A percentile compares a stretch with the other conserved stretches of the same genome.
Evolutionary conservation across 2,888 invertebrate species (phyloP).

Genomic region (Blera fallax): DNA sequence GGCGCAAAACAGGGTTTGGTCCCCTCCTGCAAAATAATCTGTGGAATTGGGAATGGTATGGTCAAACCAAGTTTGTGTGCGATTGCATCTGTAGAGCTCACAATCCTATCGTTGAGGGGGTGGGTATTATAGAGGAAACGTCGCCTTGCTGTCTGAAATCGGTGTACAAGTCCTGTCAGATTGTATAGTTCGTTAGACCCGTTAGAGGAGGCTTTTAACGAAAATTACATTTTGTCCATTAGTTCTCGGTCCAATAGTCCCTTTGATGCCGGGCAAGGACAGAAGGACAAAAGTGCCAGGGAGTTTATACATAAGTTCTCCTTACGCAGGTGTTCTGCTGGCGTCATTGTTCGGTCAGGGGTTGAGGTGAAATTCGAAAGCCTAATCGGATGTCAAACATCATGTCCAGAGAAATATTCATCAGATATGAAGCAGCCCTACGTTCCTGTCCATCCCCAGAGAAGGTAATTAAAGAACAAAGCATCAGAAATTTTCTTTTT

Average conservation of each 20-base stretch:
- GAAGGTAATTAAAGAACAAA: conserved; percentile 38
- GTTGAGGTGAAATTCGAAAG: background rate
- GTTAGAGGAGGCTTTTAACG: conserved; percentile 56
- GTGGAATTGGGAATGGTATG: conserved; percentile 3
- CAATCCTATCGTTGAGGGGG: background rate
- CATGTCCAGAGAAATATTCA: background rate
- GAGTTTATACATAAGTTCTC: background rate
- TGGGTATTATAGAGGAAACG: background rate
- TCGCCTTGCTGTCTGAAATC: background rate
- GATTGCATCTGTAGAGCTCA: background rate
- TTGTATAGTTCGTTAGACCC: conserved; percentile 23
- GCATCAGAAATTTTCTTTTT: background rate
- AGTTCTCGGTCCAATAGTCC: conserved; percentile 16
- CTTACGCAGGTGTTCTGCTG: background rate
- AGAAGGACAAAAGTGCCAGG: background rate
- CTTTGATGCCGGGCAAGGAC: background rate
- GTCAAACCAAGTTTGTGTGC: conserved; percentile 34
- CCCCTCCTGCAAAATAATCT: background rate
- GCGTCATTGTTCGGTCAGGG: background rate
- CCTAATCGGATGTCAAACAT: conserved; percentile 20
- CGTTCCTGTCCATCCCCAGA: background rate
- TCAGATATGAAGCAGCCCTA: background rate
- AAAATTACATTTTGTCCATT: conserved; percentile 69
- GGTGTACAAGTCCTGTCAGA: conserved; percentile 10
- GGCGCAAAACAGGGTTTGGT: background rate